phyloP scores from a whole-genome alignment of 2,113 vertebrate genomes.

The Hippocampus barbouri region DNA sequence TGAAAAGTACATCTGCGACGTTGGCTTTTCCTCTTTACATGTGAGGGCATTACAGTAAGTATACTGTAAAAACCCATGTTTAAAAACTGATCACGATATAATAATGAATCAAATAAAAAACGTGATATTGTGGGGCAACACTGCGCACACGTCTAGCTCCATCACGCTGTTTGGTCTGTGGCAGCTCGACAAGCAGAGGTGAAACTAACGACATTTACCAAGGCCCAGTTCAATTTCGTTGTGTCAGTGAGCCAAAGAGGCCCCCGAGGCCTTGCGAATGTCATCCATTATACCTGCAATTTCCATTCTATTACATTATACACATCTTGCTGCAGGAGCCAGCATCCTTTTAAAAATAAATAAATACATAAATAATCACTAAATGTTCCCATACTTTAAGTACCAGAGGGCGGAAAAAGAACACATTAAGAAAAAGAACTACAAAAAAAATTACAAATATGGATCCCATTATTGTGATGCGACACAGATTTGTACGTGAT shows the following conservation, averaged over 20 bases:
- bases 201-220: constrained; percentile 25
- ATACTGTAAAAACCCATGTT: too few species aligned
- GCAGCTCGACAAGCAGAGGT: constrained; percentile 20
- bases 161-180: constrained; percentile 17
- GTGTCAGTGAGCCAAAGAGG: constrained; percentile 8
- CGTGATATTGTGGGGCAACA: not conserved
- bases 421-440: constrained; percentile 13
- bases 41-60: too few species aligned
- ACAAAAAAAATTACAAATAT: constrained; percentile 7
- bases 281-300: constrained; percentile 21
- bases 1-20: too few species aligned
- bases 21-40: too few species aligned
- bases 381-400: constrained; percentile 1
- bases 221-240: constrained; percentile 19
- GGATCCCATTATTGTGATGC: not conserved
- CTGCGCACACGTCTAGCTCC: not conserved
- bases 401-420: not conserved
- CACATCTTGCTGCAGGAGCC: not conserved
- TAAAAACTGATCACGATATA: too few species aligned
- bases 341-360: constrained; percentile 5
- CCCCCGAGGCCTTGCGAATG: constrained; percentile 1
- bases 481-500: constrained; percentile 5
- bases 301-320: not conserved
- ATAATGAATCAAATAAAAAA: not conserved
- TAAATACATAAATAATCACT: not conserved